Percentiles rank a stretch among this genome's conserved stretches.
Conservation (phyloP, 1,140 invertebrate genomes). For the Aphidius ervi region DNA sequence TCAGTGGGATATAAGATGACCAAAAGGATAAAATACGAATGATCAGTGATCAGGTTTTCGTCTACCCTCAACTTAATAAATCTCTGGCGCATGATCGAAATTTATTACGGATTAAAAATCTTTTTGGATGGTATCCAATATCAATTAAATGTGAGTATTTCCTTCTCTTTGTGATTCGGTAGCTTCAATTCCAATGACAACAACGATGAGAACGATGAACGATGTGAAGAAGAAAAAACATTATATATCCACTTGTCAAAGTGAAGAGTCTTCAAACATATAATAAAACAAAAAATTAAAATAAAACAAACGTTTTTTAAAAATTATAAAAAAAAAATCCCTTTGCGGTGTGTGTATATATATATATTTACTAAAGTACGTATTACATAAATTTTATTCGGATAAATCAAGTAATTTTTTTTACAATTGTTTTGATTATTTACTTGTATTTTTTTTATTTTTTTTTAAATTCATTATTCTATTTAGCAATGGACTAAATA, state of each 20-base stretch:
- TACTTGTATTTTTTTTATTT: conserved; percentile 3
- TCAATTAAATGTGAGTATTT: conserved; percentile 36
- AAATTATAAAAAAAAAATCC: not conserved
- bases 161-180: not conserved
- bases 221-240: conserved; percentile 17
- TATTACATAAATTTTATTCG: conserved; percentile 11
- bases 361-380: conserved; percentile 2
- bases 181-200: not conserved
- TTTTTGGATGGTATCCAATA: conserved; percentile 27
- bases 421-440: not conserved
- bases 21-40: no score
- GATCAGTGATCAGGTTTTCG: no score
- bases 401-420: conserved; percentile 11
- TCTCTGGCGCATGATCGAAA: conserved; percentile 38
- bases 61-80: conserved; percentile 33
- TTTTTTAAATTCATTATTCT: not conserved
- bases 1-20: no score
- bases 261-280: conserved; percentile 7
- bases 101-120: conserved; percentile 41
- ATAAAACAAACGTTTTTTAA: conserved; percentile 11
- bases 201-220: conserved; percentile 1
- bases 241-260: conserved; percentile 26
- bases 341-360: not conserved
- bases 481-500: not conserved
- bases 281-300: not conserved